Conservation (phyloP, 2,888 invertebrate genomes). For the Patella depressa region DNA sequence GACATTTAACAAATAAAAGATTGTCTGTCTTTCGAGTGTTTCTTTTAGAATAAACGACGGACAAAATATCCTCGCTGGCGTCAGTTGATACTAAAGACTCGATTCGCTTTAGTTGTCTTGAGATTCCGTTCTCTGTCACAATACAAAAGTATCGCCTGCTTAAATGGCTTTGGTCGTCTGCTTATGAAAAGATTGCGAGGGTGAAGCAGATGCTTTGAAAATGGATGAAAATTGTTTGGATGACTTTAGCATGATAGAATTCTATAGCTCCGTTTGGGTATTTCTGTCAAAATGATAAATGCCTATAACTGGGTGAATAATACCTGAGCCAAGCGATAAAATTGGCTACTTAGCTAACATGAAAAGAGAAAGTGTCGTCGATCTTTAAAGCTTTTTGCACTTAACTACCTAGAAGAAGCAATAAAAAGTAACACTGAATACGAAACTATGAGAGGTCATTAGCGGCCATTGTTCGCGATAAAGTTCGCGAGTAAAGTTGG, state of each 20-base stretch:
- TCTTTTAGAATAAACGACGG: conserved; percentile 18
- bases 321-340: not conserved
- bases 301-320: not conserved
- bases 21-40: conserved; percentile 25
- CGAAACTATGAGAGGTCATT: conserved; percentile 5
- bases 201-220: conserved; percentile 2
- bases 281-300: conserved; percentile 13
- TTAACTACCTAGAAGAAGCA: not conserved
- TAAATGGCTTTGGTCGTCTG: no score
- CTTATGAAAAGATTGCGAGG: not conserved
- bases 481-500: not conserved
- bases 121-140: not conserved
- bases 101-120: not conserved
- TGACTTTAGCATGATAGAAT: not conserved
- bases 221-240: not conserved
- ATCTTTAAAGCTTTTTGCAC: conserved; percentile 2
- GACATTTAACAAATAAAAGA: not conserved
- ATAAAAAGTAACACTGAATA: conserved; percentile 7
- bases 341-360: not conserved
- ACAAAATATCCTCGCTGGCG: conserved; percentile 23
- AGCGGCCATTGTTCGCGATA: not conserved
- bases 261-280: not conserved
- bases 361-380: not conserved
- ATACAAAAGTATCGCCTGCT: no score
- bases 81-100: conserved; percentile 11